Percentiles rank a stretch among this genome's conserved stretches.
Conservation (phyloP, 2,113 vertebrate species). For the Morone saxatilis region DNA sequence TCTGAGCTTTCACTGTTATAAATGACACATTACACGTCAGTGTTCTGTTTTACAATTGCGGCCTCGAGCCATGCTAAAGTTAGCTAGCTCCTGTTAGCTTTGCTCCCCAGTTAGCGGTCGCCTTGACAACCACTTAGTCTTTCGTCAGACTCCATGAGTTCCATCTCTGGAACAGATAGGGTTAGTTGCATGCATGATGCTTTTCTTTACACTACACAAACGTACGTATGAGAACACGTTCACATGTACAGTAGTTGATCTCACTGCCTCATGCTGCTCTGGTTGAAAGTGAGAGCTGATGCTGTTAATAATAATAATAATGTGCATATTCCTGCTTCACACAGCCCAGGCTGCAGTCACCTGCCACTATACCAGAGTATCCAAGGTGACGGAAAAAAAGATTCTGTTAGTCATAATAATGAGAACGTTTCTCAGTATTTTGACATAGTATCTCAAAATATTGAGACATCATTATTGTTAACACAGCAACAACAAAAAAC, state of each 20-base stretch:
- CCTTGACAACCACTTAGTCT: conserved; percentile 84
- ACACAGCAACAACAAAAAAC: too few species aligned
- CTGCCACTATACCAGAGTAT: too few species aligned
- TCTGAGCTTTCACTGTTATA: too few species aligned
- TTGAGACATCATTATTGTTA: too few species aligned
- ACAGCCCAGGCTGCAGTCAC: not conserved
- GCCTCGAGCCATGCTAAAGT: conserved; percentile 51
- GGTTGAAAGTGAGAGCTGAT: not conserved
- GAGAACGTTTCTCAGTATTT: too few species aligned
- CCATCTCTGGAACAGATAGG: not conserved
- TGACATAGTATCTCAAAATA: too few species aligned
- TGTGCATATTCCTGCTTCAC: not conserved
- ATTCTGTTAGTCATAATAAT: too few species aligned
- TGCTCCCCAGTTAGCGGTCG: conserved; percentile 74
- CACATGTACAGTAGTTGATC: not conserved
- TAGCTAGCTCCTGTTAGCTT: conserved; percentile 51
- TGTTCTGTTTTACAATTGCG: conserved; percentile 36
- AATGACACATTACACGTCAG: not conserved
- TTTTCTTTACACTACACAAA: not conserved
- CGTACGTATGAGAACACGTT: too few species aligned
- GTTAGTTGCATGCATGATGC: too few species aligned
- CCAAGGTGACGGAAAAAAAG: too few species aligned
- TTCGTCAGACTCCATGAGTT: not conserved
- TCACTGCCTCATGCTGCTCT: not conserved
- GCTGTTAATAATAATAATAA: not conserved